Conservation (phyloP, 2,113 vertebrate species). For the Chinchilla lanigera region DNA sequence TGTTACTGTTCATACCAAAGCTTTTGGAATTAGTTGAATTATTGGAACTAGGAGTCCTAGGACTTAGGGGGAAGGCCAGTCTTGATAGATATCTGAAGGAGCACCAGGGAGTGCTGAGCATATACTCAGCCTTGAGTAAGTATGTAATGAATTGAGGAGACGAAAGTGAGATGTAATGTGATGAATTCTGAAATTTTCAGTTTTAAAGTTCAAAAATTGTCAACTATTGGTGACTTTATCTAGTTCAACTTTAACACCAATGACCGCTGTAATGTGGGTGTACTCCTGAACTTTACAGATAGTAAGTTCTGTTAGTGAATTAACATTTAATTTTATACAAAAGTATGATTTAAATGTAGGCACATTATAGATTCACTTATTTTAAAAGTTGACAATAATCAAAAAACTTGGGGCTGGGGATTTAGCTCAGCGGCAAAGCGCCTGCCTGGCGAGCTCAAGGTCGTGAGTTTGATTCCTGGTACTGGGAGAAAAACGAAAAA, state of each 20-base stretch:
- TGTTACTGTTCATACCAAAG: not conserved
- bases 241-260: not conserved
- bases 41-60: not conserved
- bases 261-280: not conserved
- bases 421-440: no score
- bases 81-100: not conserved
- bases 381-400: constrained; percentile 47
- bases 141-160: not conserved
- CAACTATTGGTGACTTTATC: constrained; percentile 1
- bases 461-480: no score
- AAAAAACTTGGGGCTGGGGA: no score
- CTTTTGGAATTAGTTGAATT: constrained; percentile 37
- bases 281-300: constrained; percentile 47
- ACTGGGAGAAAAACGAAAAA: no score
- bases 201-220: constrained; percentile 21
- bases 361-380: constrained; percentile 25
- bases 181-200: constrained; percentile 42
- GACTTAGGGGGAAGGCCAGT: not conserved
- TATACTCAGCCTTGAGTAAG: not conserved
- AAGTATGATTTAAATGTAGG: constrained; percentile 25
- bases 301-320: constrained; percentile 45
- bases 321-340: constrained; percentile 54
- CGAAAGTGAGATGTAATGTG: constrained; percentile 6
- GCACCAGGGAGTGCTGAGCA: not conserved
- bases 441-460: no score